Evolutionary conservation across 2,888 invertebrate species (phyloP), one percentile per base, ranked within the genome.

Genomic region (Quadriops clusia): DNA sequence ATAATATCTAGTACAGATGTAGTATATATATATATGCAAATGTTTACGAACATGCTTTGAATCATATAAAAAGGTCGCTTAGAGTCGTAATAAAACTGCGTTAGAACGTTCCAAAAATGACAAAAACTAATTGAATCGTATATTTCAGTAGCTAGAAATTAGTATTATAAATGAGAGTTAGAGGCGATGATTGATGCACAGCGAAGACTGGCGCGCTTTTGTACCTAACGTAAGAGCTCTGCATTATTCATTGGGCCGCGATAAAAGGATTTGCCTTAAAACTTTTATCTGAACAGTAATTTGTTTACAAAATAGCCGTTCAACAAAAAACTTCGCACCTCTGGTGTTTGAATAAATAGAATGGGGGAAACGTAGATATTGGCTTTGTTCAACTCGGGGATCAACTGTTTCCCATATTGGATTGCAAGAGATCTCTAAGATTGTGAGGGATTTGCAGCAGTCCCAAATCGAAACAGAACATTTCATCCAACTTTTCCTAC

Each of bases 381-480:
- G 53, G 53, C 47, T 52, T 49, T 50, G 52, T 52, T 53, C 52
- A 49, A 50, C 50, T 46, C 45, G 42, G 53, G 58, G 58, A 59
- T 59, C 58, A 58, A 53, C 47, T 46, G 50, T 44, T 53, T 52
- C 54, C 53, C 56, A 58, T 56, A 58, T 59, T 57, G 58, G 56
- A 57, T 58, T 51, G 53, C 52, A 51, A 53, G 53, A 56, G 58
- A 58, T 58, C 56, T 55, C 50, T 45, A 56, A 58, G 60, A 60
- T 60, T 59, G 59, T 56, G 55, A 55, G 56, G 60, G 59, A 59
- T 60, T 60, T 59, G 56, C 55, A 50, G 44, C 48, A 49, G 55
- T 56, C 58, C 58, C 60, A 56, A 57, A 59, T 58, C 58, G 58
- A 60, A 58, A 56, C 58, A 54, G 56, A 56, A 53, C 56, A 55